phyloP scores from a whole-genome alignment of 2,797 vertebrate species.

The Tenualosa ilisha region DNA sequence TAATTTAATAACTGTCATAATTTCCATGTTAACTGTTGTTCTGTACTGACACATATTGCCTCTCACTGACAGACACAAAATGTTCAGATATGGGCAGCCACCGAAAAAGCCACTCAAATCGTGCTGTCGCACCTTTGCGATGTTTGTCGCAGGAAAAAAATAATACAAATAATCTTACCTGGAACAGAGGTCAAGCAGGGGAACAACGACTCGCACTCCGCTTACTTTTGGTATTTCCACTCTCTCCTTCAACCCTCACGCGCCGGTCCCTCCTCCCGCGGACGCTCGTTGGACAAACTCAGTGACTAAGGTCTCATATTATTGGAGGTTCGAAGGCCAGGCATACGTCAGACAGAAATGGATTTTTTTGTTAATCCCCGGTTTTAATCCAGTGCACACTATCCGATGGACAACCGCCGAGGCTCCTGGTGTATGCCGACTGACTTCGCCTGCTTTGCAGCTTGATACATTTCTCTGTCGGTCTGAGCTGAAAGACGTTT shows the following conservation, averaged over 20 bases:
- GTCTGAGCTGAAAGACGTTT: neutral
- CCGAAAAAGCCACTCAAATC: neutral
- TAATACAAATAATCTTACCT: neutral
- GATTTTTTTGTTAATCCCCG: neutral
- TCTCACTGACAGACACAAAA: neutral
- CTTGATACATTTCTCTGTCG: too few relatives aligned
- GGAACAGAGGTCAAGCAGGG: conserved; percentile 13
- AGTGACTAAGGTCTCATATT: neutral
- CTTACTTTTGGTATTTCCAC: conserved; percentile 10
- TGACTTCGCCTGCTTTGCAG: neutral
- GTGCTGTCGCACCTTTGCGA: neutral
- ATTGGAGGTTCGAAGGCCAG: neutral
- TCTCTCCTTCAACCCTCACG: neutral
- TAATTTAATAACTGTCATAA: neutral
- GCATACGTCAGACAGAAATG: neutral
- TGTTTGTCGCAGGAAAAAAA: neutral
- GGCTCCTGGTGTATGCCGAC: neutral
- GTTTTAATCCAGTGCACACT: neutral
- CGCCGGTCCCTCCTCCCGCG: neutral
- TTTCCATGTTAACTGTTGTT: neutral
- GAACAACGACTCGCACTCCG: neutral
- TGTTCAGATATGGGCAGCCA: neutral
- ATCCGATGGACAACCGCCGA: neutral
- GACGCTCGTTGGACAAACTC: neutral
- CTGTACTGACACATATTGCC: neutral